phyloP scores from a whole-genome alignment of 1,140 invertebrate genomes.

The Prorops nasuta region DNA sequence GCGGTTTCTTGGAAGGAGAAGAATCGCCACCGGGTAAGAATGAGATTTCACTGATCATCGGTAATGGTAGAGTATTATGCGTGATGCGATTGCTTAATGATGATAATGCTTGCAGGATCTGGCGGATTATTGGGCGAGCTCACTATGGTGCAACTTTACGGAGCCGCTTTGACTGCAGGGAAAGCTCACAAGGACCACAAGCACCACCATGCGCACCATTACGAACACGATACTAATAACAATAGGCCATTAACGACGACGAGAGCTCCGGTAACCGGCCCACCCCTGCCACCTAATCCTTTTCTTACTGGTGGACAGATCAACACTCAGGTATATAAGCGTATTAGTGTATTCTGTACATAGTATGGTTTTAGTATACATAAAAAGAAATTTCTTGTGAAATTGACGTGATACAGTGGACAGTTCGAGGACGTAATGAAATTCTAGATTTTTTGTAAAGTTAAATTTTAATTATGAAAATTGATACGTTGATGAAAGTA shows the following conservation, averaged over 20 bases:
- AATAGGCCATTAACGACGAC: slow-evolving; percentile 62
- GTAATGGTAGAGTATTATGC: background rate
- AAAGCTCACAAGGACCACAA: slow-evolving; percentile 82
- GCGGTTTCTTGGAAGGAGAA: slow-evolving; percentile 60
- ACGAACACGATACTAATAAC: slow-evolving; percentile 64
- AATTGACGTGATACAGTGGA: too few relatives aligned
- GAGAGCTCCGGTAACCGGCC: slow-evolving; percentile 56
- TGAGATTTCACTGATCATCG: background rate
- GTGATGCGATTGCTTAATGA: background rate
- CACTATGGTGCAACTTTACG: slow-evolving; percentile 76
- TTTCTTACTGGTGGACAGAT: slow-evolving; percentile 69
- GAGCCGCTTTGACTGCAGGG: slow-evolving; percentile 73
- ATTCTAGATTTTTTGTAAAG: too few relatives aligned
- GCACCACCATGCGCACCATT: slow-evolving; percentile 78
- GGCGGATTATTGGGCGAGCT: slow-evolving; percentile 73
- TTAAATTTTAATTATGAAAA: too few relatives aligned
- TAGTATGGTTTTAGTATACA: too few relatives aligned
- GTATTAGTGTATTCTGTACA: too few relatives aligned
- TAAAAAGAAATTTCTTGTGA: slow-evolving; percentile 4
- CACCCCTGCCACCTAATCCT: slow-evolving; percentile 61
- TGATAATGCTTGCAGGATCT: slow-evolving; percentile 49
- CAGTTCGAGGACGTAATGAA: too few relatives aligned
- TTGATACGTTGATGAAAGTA: too few relatives aligned
- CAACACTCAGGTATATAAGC: slow-evolving; percentile 53
- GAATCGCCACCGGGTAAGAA: slow-evolving; percentile 57